Evolutionary conservation across 2,113 vertebrate genomes (phyloP).

Genomic region (Corythoichthys intestinalis): DNA sequence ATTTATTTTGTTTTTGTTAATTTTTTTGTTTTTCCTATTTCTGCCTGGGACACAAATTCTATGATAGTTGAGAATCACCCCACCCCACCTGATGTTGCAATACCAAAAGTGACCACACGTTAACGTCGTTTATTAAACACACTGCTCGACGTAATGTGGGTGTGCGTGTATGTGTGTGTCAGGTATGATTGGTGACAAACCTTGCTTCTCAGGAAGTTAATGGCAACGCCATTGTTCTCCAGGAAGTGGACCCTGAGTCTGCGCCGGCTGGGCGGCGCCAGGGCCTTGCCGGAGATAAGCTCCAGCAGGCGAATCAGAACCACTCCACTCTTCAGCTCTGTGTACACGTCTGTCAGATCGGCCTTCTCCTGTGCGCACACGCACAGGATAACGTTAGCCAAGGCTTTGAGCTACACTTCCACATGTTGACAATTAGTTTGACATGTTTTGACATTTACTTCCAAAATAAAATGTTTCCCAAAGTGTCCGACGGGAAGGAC

Average conservation of each 20-base stretch:
- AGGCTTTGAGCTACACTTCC: background rate
- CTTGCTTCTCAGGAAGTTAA: constrained; percentile 86
- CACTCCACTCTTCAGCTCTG: constrained; percentile 79
- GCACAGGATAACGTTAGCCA: background rate
- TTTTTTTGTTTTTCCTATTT: too few species aligned
- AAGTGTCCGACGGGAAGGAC: background rate
- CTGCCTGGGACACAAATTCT: background rate
- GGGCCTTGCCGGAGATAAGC: constrained; percentile 76
- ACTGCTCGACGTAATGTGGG: background rate
- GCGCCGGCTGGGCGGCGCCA: constrained; percentile 74
- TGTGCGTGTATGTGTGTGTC: background rate
- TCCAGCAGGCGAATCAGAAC: constrained; percentile 81
- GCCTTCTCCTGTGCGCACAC: constrained; percentile 62
- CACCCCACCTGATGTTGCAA: background rate
- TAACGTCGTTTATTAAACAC: background rate
- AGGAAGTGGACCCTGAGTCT: constrained; percentile 81
- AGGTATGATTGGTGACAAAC: constrained; percentile 20
- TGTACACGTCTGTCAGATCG: constrained; percentile 77
- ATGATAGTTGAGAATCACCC: background rate
- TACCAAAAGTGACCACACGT: background rate
- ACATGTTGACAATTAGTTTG: background rate
- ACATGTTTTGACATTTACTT: background rate
- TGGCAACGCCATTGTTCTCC: constrained; percentile 88
- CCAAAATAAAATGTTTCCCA: background rate
- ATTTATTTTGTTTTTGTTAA: too few species aligned